These are phyloP conservation scores for Lottia gigantea DNA, from an alignment of 2,888 invertebrate species.

Conservation along the genomic window DNA sequence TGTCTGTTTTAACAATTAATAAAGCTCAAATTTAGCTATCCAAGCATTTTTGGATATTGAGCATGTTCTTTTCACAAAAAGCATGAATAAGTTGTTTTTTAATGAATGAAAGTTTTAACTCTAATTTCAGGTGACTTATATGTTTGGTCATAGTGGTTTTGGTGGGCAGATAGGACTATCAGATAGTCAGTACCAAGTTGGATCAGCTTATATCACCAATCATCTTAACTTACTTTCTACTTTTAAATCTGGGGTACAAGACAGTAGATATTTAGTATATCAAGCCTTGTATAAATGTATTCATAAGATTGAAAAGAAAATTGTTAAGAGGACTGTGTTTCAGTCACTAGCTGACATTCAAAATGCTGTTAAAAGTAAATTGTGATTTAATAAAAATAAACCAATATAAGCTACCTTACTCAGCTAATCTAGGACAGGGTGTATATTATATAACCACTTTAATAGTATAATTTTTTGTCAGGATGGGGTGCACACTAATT, in stretches of 20 bases:
- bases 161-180: constrained; percentile 68
- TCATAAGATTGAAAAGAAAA: constrained; percentile 38
- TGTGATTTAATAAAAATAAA: too few species aligned
- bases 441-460: too few species aligned
- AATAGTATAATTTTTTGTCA: too few species aligned
- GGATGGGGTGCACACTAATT: too few species aligned
- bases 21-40: neutral
- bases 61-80: too few species aligned
- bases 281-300: constrained; percentile 49
- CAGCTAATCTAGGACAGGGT: too few species aligned
- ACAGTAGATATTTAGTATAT: constrained; percentile 44
- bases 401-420: too few species aligned
- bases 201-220: constrained; percentile 67
- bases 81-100: too few species aligned
- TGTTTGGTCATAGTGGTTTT: constrained; percentile 67
- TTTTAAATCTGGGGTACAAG: constrained; percentile 33
- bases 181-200: constrained; percentile 63
- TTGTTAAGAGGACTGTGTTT: constrained; percentile 22
- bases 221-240: constrained; percentile 43
- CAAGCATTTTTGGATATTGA: too few species aligned
- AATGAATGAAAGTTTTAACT: too few species aligned
- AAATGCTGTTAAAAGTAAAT: neutral
- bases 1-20: neutral
- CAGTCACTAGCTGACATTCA: constrained; percentile 11
- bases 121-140: constrained; percentile 46